Base-by-base conservation (phyloP, 2,888 invertebrate species). In the Thecophora atra region DNA sequence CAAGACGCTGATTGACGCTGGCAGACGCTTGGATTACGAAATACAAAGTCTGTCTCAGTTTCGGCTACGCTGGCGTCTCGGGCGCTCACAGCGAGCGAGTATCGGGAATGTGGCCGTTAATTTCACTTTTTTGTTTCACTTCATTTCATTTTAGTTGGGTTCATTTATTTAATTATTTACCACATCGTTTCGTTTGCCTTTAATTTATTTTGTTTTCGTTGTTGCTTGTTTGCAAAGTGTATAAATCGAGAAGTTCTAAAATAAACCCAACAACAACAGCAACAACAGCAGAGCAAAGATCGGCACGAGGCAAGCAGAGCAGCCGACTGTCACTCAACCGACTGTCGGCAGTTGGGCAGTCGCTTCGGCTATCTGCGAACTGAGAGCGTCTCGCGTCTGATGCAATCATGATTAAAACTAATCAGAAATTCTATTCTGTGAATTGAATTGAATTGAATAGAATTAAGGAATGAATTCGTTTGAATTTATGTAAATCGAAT, bases 381-480 rank as follows among this genome's bases (percentile, higher is more conserved):
- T 26, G 15, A 21, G 24, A 56, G 13, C 30, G 26, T 47, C 64
- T 44, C 26, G 15, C 64, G 47, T 64, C 64, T 47, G 64, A 64
- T 64, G 64, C 64, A 64, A 64, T 64, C 47, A 3, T 7, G 26
- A 47, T 44, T 64, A 26, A 64, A 64, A 64, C 47, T 64, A 64
- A 47, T 44, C 47, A 64, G 64, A 47, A n/a, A 47, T 47, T 44
- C 47, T 47, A 64, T 47, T 64, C n/a, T 64, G 17, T 47, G 64
- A 64, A 64, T 42, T 3, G 64, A 64, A 64, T 64, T 47, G 47
- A 60, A 47, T 44, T 44, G 8, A 56, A 56, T 56, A 21, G 56
- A 56, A 56, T 58, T 28, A 13, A 24, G 21, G 54, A 51, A 51
- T 3, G 17, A 21, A 8, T 54, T n/a, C 4, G 21, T 37, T 37